Evolutionary conservation across 2,113 vertebrate genomes (phyloP).

Genomic region (Oreocharis arfaki): DNA sequence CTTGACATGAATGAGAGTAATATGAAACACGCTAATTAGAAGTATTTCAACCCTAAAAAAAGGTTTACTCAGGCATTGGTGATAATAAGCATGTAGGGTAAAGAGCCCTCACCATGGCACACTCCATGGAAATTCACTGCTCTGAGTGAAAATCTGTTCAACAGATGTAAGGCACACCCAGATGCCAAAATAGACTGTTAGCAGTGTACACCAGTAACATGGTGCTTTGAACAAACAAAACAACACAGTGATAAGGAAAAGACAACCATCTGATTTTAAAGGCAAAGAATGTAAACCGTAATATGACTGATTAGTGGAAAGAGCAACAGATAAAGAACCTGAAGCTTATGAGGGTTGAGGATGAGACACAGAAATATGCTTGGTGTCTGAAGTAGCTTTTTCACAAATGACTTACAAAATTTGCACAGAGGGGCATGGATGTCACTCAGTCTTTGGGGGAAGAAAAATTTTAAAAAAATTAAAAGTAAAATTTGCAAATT

Average conservation of each 20-base stretch:
- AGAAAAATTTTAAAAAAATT: neutral
- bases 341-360: neutral
- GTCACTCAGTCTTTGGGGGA: rapidly evolving
- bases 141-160: neutral
- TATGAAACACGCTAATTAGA: neutral
- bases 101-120: neutral
- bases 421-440: neutral
- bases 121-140: neutral
- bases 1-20: neutral
- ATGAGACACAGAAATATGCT: neutral
- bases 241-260: neutral
- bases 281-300: neutral
- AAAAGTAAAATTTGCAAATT: neutral
- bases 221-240: neutral
- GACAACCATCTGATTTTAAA: neutral
- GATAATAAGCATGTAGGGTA: neutral
- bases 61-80: neutral
- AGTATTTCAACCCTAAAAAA: neutral
- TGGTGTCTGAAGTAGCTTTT: neutral
- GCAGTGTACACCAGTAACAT: rapidly evolving
- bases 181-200: neutral
- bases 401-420: neutral
- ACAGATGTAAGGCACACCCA: neutral
- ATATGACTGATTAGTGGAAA: neutral
- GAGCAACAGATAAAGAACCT: neutral